Base-by-base conservation (phyloP, 1,140 invertebrate species). In the Leptinotarsa undecemlineata region DNA sequence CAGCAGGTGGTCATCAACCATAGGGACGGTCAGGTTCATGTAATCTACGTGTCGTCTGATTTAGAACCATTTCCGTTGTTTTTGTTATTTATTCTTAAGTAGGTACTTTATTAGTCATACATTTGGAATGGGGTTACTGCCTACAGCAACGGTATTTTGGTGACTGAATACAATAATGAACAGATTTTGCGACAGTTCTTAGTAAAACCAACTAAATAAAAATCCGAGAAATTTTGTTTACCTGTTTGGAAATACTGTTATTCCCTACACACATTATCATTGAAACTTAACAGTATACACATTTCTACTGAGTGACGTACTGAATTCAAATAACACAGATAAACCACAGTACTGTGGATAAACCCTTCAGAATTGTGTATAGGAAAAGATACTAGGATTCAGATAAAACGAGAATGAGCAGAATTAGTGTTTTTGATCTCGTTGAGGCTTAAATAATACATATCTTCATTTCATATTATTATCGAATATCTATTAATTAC, bases 1-100 rank as follows among this genome's bases (percentile, higher is more conserved):
- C 66, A 60, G 69, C 73, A 74, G 73, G 73, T 74, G 73, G 68
- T 67, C 73, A 74, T 23, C 42, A 67, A 57, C 15, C 1, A 14
- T 14, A 57, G 14, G n/a, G 6, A n/a, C 51, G 15, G 51, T 57
- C 51, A 19, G 51, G n/a, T 17, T 5, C 15, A 8, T 57, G n/a
- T 15, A n/a, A 17, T 57, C n/a, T 57, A 57, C 51, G n/a, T 17
- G 17, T 57, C n/a, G n/a, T 57, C n/a, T 15, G n/a, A 42, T 42
- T 42, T 42, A 0, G 33, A 42, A 42, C 33, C 33, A 42, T 42
- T 42, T 42, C 33, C 33, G 33, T 57, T 57, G 51, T 17, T 57
- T 57, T 19, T 57, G 51, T 17, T 57, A 57, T n/a, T n/a, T 11
- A 57, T 57, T 57, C 14, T 57, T 19, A 57, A 57, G 51, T 57